Evolutionary conservation across 2,113 vertebrate genomes (phyloP).

Genomic region (Anser cygnoides): DNA sequence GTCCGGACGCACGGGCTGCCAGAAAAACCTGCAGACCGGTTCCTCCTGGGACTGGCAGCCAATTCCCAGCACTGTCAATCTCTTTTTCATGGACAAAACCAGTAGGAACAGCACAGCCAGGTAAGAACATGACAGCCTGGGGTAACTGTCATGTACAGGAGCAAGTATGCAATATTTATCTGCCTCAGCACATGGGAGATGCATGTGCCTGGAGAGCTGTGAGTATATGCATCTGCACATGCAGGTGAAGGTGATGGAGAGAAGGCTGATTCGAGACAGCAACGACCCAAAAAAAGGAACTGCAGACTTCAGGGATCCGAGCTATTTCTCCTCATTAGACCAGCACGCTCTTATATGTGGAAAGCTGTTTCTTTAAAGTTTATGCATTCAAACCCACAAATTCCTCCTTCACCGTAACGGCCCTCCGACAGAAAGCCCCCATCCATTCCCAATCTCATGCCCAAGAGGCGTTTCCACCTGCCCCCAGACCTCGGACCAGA

Average conservation of each 20-base stretch:
- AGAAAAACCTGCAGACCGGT: not conserved
- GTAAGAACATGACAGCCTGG: not conserved
- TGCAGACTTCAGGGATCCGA: not conserved
- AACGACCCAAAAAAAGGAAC: not conserved
- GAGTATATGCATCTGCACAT: not conserved
- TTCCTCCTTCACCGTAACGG: not conserved
- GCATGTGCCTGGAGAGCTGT: rapidly evolving
- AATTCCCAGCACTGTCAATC: conserved; percentile 3
- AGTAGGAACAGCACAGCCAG: not conserved
- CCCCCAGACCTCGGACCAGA: not conserved
- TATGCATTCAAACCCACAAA: not conserved
- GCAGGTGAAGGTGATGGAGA: not conserved
- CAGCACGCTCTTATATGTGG: not conserved
- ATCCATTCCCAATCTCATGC: rapidly evolving
- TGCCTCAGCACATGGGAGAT: not conserved
- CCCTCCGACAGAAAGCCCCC: rapidly evolving
- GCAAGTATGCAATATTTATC: not conserved
- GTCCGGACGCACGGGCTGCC: not conserved
- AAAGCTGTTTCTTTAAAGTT: not conserved
- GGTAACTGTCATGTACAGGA: not conserved
- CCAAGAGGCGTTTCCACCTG: not conserved
- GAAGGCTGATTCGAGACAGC: not conserved
- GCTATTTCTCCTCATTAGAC: not conserved
- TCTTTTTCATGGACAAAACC: not conserved
- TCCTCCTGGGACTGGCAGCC: not conserved